These are phyloP conservation scores for Eilema caniola DNA, from an alignment of 2,888 invertebrate species.

Conservation along the genomic window DNA sequence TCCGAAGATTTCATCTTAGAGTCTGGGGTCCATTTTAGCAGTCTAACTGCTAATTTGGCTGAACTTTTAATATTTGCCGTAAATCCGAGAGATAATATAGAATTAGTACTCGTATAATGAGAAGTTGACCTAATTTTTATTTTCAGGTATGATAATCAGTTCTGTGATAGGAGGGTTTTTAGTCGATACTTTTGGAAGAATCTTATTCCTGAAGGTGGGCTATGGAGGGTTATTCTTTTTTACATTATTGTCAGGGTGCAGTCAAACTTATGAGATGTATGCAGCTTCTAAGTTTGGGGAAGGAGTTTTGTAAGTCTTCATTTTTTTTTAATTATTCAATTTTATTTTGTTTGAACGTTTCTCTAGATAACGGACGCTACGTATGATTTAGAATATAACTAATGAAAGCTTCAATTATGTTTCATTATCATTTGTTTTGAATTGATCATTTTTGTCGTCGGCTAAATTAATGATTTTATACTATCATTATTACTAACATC, in stretches of 20 bases:
- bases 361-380: too few species aligned
- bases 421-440: too few species aligned
- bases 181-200: conserved; percentile 75
- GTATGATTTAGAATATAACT: too few species aligned
- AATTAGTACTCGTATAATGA: too few species aligned
- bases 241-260: conserved; percentile 62
- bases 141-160: conserved; percentile 68
- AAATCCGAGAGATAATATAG: too few species aligned
- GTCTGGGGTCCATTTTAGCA: too few species aligned
- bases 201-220: conserved; percentile 64
- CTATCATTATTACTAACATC: background rate
- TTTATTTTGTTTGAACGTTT: too few species aligned
- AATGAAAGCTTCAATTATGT: too few species aligned
- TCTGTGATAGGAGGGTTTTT: conserved; percentile 70
- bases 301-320: conserved; percentile 67
- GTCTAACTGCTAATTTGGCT: too few species aligned
- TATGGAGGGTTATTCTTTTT: conserved; percentile 66
- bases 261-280: conserved; percentile 67
- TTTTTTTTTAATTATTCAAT: background rate
- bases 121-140: background rate
- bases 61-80: too few species aligned
- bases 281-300: conserved; percentile 67
- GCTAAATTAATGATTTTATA: background rate
- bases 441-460: too few species aligned
- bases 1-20: too few species aligned